These are phyloP conservation scores for Caretta caretta DNA, from an alignment of 2,113 vertebrate species.

Conservation along the genomic window DNA sequence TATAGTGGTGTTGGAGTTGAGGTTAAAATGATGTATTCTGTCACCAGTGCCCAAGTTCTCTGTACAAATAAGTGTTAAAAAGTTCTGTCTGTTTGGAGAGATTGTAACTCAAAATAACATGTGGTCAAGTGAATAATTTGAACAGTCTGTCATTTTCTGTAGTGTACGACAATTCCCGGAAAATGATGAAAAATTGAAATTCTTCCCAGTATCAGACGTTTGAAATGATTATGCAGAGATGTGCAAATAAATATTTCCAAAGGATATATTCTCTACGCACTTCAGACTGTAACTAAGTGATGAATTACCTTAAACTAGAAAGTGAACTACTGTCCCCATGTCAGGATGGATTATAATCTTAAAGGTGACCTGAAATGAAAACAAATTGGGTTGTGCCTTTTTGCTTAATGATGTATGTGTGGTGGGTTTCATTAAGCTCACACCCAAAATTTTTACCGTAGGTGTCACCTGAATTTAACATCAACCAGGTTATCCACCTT, in stretches of 20 bases:
- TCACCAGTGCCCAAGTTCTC: neutral
- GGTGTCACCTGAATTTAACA: too few relatives aligned
- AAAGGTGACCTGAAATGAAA: constrained; percentile 44
- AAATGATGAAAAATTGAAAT: constrained; percentile 25
- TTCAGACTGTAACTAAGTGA: constrained; percentile 14
- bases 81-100: neutral
- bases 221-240: constrained; percentile 26
- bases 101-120: neutral
- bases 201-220: neutral
- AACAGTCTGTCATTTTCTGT: neutral
- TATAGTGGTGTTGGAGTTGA: neutral
- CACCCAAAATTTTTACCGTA: too few relatives aligned
- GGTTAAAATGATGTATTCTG: neutral
- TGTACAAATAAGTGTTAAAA: neutral
- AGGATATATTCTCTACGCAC: neutral
- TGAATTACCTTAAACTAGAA: constrained; percentile 49
- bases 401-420: neutral
- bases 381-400: constrained; percentile 33
- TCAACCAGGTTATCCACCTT: too few relatives aligned
- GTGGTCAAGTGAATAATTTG: neutral
- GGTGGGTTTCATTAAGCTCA: too few relatives aligned
- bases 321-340: constrained; percentile 30
- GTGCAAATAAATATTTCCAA: constrained; percentile 20
- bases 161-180: constrained; percentile 1
- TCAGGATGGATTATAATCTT: constrained; percentile 49